A percentile compares a stretch with the other conserved stretches of the same genome.
These are phyloP conservation scores for Mimachlamys varia DNA, from an alignment of 2,888 invertebrate genomes.

Conservation along the genomic window DNA sequence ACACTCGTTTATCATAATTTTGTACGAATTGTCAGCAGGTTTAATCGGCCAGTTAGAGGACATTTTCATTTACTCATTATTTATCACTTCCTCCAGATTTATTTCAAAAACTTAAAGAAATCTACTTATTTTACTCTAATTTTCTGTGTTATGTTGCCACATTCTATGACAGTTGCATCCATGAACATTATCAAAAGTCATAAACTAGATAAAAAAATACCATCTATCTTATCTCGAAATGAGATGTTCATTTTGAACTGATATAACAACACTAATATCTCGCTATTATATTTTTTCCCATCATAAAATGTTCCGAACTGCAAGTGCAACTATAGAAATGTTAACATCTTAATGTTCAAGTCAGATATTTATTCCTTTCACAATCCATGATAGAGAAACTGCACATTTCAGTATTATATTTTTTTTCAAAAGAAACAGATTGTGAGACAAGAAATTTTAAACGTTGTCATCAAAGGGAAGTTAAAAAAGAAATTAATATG, in stretches of 20 bases:
- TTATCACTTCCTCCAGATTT: background rate
- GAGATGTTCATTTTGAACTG: background rate
- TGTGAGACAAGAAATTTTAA: background rate
- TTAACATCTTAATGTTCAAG: background rate
- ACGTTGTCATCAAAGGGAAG: background rate
- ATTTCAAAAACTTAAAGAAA: background rate
- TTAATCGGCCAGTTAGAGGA: background rate
- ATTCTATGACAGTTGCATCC: background rate
- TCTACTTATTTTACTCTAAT: background rate
- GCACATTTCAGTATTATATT: background rate
- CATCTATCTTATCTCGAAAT: background rate
- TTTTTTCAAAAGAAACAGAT: background rate
- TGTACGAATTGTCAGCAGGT: conserved; percentile 11
- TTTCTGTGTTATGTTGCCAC: background rate
- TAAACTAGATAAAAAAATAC: background rate
- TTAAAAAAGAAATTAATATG: background rate
- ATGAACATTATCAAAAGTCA: background rate
- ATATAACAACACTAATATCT: background rate
- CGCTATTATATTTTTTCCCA: background rate
- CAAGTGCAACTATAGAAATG: background rate
- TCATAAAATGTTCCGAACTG: background rate
- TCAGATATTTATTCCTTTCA: background rate
- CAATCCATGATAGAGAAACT: background rate
- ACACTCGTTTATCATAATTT: conserved; percentile 11
- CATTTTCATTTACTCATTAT: background rate